These are phyloP conservation scores for Oscheius sp. DNA, from an alignment of 2,888 invertebrate genomes.

Conservation along the genomic window DNA sequence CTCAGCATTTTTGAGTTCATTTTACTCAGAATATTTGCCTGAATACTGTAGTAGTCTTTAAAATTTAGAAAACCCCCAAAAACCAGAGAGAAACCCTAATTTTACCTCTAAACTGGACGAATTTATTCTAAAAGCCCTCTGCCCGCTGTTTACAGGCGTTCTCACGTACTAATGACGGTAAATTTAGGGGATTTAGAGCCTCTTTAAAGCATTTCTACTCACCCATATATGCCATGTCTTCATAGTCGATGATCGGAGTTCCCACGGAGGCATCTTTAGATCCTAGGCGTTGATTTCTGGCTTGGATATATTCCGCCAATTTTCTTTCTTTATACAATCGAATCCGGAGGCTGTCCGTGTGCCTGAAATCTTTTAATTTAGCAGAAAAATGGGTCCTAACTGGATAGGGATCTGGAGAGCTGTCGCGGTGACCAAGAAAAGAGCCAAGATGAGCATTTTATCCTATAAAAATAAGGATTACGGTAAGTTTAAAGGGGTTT, in stretches of 20 bases:
- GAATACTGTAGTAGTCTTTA: no score
- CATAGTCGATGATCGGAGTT: constrained; percentile 51
- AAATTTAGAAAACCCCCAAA: no score
- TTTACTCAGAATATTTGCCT: no score
- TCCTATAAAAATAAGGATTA: background rate
- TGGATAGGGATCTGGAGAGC: constrained; percentile 13
- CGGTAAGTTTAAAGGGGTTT: background rate
- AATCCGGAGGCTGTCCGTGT: constrained; percentile 47
- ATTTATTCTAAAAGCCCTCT: no score
- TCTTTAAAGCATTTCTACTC: no score
- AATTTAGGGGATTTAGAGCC: no score
- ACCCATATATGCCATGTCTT: constrained; percentile 59
- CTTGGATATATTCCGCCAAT: constrained; percentile 44
- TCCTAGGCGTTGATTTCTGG: constrained; percentile 8
- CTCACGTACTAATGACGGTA: no score
- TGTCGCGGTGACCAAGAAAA: background rate
- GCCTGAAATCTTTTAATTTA: constrained; percentile 29
- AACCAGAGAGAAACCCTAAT: no score
- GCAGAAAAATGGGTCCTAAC: background rate
- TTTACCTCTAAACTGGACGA: no score
- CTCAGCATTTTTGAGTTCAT: no score
- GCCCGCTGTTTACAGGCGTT: no score
- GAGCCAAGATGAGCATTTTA: background rate
- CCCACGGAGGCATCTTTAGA: constrained; percentile 2
- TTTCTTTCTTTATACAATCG: constrained; percentile 45